Base-by-base conservation (phyloP, 2,888 invertebrate species). In the Thyatira batis region DNA sequence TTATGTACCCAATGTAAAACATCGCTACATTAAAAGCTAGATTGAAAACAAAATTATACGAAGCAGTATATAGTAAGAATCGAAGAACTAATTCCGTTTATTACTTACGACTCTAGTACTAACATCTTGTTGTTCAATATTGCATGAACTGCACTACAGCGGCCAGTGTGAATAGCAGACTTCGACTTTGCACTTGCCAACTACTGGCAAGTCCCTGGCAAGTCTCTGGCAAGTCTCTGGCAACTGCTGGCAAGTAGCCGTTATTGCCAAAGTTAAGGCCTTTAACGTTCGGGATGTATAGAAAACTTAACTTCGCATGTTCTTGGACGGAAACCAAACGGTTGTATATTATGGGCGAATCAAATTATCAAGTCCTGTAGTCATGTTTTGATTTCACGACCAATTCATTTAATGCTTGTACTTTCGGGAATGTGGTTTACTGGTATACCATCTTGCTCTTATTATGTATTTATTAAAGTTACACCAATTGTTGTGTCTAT, bases 241-340 rank as follows among this genome's bases (percentile, higher is more conserved):
- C 39, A 39, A 39, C 13, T 39, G 33, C 17, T 52, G 55, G 55
- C 52, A 57, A 69, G 66, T 71, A 65, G 65, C 61, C 69, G 65
- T 70, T 73, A 77, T 78, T 76, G 69, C 68, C 50, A 67, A 78
- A 78, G 67, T 79, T 78, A 59, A 52, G 55, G 62, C 59, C 63
- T 61, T 64, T 61, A 62, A 69, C 61, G 67, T 62, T 51, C 55
- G 53, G 65, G 57, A 69, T 71, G 63, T 68, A 65, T 66, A 66
- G 63, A 61, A 69, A 73, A 67, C 59, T 69, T 11, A 33, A 33
- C 33, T 13, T 33, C n/a, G 13, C 5, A 5, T 33, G 33, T 33
- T 33, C 33, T 39, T 39, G 11, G 39, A 39, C 17, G 39, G 13
- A 17, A 17, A 17, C 39, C 6, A 23, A 4, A 4, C 23, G 8